phyloP scores from a whole-genome alignment of 2,888 invertebrate genomes.

The Embidobia sp. region DNA sequence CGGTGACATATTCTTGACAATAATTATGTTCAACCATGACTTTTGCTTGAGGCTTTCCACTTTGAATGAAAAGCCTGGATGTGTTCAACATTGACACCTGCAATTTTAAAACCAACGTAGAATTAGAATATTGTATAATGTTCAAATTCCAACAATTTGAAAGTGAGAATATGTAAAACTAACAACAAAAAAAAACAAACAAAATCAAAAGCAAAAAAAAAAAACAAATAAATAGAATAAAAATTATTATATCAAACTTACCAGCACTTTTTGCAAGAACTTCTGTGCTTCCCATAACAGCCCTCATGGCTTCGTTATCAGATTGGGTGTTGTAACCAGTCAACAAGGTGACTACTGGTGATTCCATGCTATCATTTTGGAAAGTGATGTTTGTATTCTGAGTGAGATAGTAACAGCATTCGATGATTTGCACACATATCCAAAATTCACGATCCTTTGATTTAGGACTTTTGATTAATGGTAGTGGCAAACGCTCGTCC shows the following conservation, averaged over 20 bases:
- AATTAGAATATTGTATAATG: too few species aligned
- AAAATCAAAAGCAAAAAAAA: too few species aligned
- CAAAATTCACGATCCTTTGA: slow-evolving; percentile 88
- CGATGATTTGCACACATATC: slow-evolving; percentile 90
- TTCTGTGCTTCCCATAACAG: slow-evolving; percentile 83
- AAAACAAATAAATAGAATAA: too few species aligned
- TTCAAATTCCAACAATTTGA: too few species aligned
- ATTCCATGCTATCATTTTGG: slow-evolving; percentile 80
- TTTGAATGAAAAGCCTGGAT: slow-evolving; percentile 92
- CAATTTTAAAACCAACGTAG: slow-evolving; percentile 64
- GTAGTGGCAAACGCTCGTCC: slow-evolving; percentile 89
- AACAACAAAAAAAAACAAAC: slow-evolving; percentile 43
- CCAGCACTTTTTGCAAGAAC: slow-evolving; percentile 90
- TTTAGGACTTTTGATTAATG: slow-evolving; percentile 88
- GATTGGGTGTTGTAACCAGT: slow-evolving; percentile 84
- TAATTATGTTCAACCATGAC: slow-evolving; percentile 83
- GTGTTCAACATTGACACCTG: slow-evolving; percentile 90
- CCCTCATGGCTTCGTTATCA: slow-evolving; percentile 78
- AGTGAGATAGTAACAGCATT: slow-evolving; percentile 91
- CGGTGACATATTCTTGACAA: slow-evolving; percentile 13
- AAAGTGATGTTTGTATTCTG: slow-evolving; percentile 81
- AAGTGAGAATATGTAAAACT: too few species aligned
- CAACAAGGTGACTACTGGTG: slow-evolving; percentile 88
- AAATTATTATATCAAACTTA: slow-evolving; percentile 69
- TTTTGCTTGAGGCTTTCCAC: slow-evolving; percentile 89